Evolutionary conservation across 2,888 invertebrate species (phyloP).

Genomic region (Stenodera caucasica): DNA sequence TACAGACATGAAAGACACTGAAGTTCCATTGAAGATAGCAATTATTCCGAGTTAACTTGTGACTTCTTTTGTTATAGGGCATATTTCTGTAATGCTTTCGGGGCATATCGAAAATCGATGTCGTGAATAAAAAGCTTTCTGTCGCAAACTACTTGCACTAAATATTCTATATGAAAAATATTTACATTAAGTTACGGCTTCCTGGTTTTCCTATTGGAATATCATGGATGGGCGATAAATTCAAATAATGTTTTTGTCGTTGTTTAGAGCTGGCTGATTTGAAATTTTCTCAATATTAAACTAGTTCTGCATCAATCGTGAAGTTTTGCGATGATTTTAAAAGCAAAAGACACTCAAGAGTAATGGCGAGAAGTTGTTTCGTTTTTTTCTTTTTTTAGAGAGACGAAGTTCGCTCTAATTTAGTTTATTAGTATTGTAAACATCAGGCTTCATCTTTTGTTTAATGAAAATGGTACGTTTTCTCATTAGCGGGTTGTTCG

Average conservation of each 20-base stretch:
- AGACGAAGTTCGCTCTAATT: no score
- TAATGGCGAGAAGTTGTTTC: no score
- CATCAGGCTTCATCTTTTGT: no score
- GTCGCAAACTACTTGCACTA: not conserved
- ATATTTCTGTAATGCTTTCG: not conserved
- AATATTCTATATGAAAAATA: not conserved
- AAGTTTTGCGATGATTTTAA: no score
- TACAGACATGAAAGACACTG: not conserved
- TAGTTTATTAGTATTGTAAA: no score
- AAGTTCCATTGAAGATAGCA: not conserved
- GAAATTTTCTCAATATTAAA: no score
- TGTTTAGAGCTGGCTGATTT: no score
- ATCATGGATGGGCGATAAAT: not conserved
- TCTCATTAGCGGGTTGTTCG: no score
- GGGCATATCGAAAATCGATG: conserved; percentile 4
- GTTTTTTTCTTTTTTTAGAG: no score
- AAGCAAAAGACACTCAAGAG: no score
- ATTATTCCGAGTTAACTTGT: not conserved
- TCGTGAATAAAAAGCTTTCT: not conserved
- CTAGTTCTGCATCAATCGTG: no score
- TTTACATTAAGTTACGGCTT: not conserved
- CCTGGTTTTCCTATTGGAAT: conserved; percentile 1
- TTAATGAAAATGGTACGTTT: no score
- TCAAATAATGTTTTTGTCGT: not conserved
- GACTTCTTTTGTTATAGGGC: not conserved